These are phyloP conservation scores for Drosophila insularis DNA, from an alignment of 1,140 invertebrate genomes.

Conservation along the genomic window DNA sequence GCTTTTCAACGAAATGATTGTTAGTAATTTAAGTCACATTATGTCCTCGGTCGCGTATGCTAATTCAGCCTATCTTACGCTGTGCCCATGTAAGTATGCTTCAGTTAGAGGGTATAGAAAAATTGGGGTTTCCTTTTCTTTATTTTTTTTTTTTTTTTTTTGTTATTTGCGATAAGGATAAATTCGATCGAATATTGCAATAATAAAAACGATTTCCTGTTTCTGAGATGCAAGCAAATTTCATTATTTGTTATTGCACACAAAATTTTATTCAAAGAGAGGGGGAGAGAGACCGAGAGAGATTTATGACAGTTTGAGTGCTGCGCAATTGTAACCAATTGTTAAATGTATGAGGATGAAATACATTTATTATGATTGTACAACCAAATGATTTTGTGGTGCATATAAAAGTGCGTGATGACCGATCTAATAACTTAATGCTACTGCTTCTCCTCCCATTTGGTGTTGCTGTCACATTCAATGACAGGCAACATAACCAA, in stretches of 20 bases:
- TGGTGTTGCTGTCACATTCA: conserved; percentile 20
- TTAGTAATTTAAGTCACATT: no score
- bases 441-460: conserved; percentile 16
- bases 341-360: conserved; percentile 46
- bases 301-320: conserved; percentile 62
- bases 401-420: conserved; percentile 65
- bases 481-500: conserved; percentile 16
- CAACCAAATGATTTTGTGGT: conserved; percentile 42
- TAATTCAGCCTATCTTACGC: neutral
- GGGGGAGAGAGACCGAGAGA: neutral
- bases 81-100: no score
- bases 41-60: neutral
- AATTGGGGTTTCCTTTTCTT: neutral
- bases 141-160: neutral
- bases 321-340: conserved; percentile 59
- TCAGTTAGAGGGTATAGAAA: neutral
- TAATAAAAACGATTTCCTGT: conserved; percentile 7
- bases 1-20: no score
- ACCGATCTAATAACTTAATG: conserved; percentile 62
- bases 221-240: conserved; percentile 6
- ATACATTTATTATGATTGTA: conserved; percentile 64
- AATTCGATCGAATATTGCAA: conserved; percentile 2
- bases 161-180: neutral
- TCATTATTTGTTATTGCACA: conserved; percentile 5
- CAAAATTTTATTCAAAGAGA: neutral